These are phyloP conservation scores for Oreochromis aureus DNA, from an alignment of 2,113 vertebrate species.

Conservation along the genomic window DNA sequence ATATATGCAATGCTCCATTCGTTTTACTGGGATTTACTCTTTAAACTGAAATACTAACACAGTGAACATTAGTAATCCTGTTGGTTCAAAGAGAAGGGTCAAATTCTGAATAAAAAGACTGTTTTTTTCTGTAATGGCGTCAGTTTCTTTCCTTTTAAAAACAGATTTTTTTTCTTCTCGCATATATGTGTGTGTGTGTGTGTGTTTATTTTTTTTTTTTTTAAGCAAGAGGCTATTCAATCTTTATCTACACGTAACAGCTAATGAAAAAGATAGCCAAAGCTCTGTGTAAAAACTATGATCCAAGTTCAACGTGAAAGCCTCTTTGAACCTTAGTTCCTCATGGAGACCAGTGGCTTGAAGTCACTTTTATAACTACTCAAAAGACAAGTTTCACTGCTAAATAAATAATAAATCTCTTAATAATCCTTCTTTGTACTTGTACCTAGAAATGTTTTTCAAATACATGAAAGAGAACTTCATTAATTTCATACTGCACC, in stretches of 20 bases:
- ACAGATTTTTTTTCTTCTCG: rapidly evolving
- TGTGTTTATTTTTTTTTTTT: neutral
- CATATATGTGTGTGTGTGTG: neutral
- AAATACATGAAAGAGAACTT: neutral
- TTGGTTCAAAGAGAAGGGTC: neutral
- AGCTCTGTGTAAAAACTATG: neutral
- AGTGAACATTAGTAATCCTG: neutral
- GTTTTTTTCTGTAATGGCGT: neutral
- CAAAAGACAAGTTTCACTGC: neutral
- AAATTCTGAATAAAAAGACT: neutral
- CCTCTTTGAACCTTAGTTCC: neutral
- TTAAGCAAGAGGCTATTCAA: neutral
- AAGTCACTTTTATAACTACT: neutral
- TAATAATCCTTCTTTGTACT: neutral
- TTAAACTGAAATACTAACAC: neutral
- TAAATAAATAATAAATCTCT: neutral
- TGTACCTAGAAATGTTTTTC: neutral
- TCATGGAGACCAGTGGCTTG: neutral
- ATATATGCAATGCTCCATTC: neutral
- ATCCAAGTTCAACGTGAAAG: neutral
- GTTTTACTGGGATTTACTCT: neutral
- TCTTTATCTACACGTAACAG: neutral
- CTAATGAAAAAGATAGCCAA: neutral
- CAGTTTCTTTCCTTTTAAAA: neutral
- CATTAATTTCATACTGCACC: neutral